Percentiles rank a stretch among this genome's conserved stretches.
phyloP scores from a whole-genome alignment of 2,888 invertebrate genomes.

The Perizoma affinitatum region DNA sequence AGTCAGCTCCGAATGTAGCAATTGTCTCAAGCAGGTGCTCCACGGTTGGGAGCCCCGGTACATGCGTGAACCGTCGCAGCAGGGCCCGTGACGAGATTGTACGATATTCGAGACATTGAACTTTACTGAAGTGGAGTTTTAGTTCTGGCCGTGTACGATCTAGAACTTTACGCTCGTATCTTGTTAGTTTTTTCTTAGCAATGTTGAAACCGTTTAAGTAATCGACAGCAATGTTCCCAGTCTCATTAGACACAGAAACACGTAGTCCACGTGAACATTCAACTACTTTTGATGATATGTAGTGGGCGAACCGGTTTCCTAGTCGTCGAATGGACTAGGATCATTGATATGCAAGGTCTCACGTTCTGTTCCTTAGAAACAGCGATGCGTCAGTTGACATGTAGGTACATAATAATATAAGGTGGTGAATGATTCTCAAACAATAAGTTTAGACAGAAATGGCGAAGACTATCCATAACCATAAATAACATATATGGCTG shows the following conservation, averaged over 20 bases:
- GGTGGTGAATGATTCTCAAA: too few species aligned
- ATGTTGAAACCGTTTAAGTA: too few species aligned
- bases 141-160: not conserved
- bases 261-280: conserved; percentile 25
- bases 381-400: conserved; percentile 19
- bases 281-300: conserved; percentile 40
- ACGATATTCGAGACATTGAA: conserved; percentile 65
- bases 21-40: conserved; percentile 37
- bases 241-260: conserved; percentile 4
- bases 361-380: conserved; percentile 30
- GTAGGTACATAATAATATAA: not conserved
- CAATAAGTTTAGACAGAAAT: too few species aligned
- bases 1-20: conserved; percentile 18
- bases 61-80: conserved; percentile 14
- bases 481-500: too few species aligned
- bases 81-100: conserved; percentile 56
- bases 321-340: conserved; percentile 42
- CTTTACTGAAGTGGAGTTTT: conserved; percentile 36
- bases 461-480: too few species aligned
- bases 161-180: not conserved
- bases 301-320: conserved; percentile 45
- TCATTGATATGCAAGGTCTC: conserved; percentile 59
- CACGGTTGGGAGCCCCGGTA: conserved; percentile 31
- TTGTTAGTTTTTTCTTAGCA: too few species aligned
- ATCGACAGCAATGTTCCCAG: not conserved